Percentiles rank a stretch among this genome's conserved stretches.
Conservation (phyloP, 2,113 vertebrate genomes). For the Cathartes aura region DNA sequence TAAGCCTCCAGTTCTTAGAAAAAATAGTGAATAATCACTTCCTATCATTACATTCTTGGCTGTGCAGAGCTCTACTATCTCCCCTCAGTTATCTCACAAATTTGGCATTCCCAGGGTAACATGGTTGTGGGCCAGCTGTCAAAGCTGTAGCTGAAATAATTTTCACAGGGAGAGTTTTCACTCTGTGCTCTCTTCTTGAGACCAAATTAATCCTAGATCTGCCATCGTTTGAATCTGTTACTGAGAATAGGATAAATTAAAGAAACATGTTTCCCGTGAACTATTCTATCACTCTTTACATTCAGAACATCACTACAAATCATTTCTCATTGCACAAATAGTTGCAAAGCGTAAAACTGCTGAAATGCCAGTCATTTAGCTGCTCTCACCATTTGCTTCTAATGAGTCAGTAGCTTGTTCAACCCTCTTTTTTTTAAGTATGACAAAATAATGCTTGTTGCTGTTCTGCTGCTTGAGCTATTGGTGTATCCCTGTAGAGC, state of each 20-base stretch:
- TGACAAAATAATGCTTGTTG: neutral
- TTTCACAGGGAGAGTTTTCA: neutral
- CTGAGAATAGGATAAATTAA: neutral
- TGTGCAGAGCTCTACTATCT: neutral
- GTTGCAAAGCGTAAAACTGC: neutral
- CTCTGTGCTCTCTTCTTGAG: neutral
- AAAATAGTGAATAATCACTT: slow-evolving; percentile 2
- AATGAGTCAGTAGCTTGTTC: neutral
- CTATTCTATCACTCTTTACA: neutral
- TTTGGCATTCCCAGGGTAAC: slow-evolving; percentile 1
- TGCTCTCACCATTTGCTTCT: neutral
- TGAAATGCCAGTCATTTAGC: neutral
- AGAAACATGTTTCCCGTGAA: neutral
- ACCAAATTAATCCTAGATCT: neutral
- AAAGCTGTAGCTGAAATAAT: neutral
- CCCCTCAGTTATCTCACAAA: neutral
- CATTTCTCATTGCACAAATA: neutral
- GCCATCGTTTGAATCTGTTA: neutral
- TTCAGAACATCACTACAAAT: neutral
- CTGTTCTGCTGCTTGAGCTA: neutral
- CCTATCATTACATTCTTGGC: neutral
- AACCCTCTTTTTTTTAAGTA: neutral
- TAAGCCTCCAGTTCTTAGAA: neutral
- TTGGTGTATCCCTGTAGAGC: neutral
- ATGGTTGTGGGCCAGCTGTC: neutral